These are phyloP conservation scores for Pristionchus maxplancki DNA, from an alignment of 2,888 invertebrate species.

Conservation along the genomic window DNA sequence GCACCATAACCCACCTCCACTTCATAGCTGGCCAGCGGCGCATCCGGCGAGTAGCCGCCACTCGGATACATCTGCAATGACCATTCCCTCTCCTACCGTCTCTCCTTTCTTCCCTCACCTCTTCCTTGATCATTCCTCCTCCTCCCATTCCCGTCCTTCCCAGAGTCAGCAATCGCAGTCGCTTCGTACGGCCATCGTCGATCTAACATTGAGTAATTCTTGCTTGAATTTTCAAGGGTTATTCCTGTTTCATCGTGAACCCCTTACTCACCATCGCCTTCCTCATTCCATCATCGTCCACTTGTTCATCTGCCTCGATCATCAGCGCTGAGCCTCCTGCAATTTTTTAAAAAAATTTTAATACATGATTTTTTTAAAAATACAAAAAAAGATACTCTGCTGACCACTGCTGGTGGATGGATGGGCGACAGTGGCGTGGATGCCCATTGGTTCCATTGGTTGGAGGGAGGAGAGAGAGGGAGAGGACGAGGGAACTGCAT, in stretches of 20 bases:
- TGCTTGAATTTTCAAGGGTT: too few species aligned
- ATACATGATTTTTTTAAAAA: too few species aligned
- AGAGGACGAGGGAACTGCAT: not conserved
- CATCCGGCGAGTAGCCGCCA: not conserved
- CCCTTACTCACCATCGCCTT: conserved; percentile 27
- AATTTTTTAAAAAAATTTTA: too few species aligned
- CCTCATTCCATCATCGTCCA: conserved; percentile 10
- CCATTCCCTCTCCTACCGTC: not conserved
- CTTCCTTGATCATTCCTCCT: conserved; percentile 7
- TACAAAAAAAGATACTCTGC: too few species aligned
- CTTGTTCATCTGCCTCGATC: conserved; percentile 31
- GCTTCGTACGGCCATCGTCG: conserved; percentile 18
- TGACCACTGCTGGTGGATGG: not conserved
- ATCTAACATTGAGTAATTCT: not conserved
- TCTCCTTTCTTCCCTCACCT: not conserved
- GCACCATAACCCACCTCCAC: not conserved
- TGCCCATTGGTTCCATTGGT: not conserved
- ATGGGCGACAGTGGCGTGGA: not conserved
- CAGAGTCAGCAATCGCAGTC: conserved; percentile 25
- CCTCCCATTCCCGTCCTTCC: conserved; percentile 25
- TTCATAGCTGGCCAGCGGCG: conserved; percentile 40
- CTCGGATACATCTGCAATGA: conserved; percentile 5
- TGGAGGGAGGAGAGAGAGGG: not conserved
- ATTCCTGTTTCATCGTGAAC: not conserved
- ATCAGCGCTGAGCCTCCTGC: not conserved